phyloP scores from a whole-genome alignment of 2,888 invertebrate species.

The Volucella inanis region DNA sequence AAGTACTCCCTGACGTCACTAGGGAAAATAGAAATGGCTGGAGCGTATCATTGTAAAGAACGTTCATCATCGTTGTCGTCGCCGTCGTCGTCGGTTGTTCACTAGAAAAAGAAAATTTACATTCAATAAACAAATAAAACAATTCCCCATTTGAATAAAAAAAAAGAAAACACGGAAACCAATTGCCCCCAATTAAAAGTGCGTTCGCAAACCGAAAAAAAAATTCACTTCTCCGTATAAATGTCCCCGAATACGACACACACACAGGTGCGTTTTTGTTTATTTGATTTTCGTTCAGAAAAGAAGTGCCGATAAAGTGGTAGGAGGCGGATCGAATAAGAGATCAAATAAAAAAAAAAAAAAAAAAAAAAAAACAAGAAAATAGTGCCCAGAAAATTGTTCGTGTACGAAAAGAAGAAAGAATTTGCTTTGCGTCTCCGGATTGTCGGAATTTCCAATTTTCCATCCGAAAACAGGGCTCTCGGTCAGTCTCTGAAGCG shows the following conservation, averaged over 20 bases:
- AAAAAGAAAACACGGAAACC: too few relatives aligned
- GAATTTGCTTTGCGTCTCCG: constrained; percentile 25
- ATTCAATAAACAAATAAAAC: background rate
- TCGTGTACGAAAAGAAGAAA: constrained; percentile 24
- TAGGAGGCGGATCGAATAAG: background rate
- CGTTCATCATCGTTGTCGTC: constrained; percentile 47
- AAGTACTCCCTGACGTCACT: constrained; percentile 70
- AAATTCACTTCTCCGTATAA: constrained; percentile 16
- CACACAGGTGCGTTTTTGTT: constrained; percentile 62
- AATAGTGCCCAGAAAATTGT: constrained; percentile 70
- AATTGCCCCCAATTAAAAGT: background rate
- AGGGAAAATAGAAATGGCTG: constrained; percentile 72
- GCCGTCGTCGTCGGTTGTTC: constrained; percentile 55
- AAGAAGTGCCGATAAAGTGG: constrained; percentile 17
- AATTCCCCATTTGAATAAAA: background rate
- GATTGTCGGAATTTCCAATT: constrained; percentile 22
- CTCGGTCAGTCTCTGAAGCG: constrained; percentile 7
- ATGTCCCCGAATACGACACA: constrained; percentile 32
- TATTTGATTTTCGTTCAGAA: constrained; percentile 65
- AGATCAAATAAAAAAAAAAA: constrained; percentile 44
- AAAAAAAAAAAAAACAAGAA: constrained; percentile 49
- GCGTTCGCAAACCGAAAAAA: constrained; percentile 1
- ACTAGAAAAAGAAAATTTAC: constrained; percentile 9
- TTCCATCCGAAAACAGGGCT: constrained; percentile 41
- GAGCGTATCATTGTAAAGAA: constrained; percentile 64